Evolutionary conservation across 2,888 invertebrate genomes (phyloP).

Genomic region (Bellardia pandia): DNA sequence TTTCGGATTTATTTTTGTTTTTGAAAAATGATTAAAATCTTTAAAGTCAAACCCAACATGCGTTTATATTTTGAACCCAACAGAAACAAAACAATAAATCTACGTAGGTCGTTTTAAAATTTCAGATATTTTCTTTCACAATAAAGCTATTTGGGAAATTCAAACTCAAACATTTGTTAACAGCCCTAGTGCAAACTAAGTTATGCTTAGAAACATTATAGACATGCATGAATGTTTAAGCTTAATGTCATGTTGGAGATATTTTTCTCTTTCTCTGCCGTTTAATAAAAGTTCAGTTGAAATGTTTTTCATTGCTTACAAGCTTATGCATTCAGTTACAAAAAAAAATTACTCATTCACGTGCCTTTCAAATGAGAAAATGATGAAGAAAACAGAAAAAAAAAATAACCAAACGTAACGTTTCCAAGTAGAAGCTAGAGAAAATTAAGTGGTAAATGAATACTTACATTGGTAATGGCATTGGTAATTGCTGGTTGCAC

Average conservation of each 20-base stretch:
- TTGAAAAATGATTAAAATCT: constrained; percentile 35
- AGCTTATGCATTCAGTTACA: constrained; percentile 48
- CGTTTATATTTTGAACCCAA: constrained; percentile 21
- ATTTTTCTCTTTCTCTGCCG: constrained; percentile 11
- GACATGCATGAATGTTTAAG: constrained; percentile 34
- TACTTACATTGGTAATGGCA: constrained; percentile 67
- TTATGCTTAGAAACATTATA: constrained; percentile 25
- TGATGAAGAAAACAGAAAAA: neutral
- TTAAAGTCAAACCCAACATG: constrained; percentile 8
- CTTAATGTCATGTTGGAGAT: constrained; percentile 61
- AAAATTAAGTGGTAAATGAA: constrained; percentile 72
- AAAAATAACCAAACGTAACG: constrained; percentile 34
- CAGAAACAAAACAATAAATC: neutral
- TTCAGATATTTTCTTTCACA: neutral
- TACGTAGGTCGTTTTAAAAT: constrained; percentile 12
- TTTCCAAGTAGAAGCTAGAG: constrained; percentile 57
- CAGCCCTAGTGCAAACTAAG: neutral
- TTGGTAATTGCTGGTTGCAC: constrained; percentile 70
- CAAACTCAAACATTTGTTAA: constrained; percentile 2
- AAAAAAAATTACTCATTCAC: constrained; percentile 53
- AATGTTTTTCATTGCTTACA: constrained; percentile 33
- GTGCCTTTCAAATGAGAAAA: constrained; percentile 56
- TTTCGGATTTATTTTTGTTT: neutral
- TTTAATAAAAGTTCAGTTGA: constrained; percentile 58
- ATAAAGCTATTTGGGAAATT: neutral